phyloP scores from a whole-genome alignment of 2,113 vertebrate genomes.

The Varanus komodoensis region DNA sequence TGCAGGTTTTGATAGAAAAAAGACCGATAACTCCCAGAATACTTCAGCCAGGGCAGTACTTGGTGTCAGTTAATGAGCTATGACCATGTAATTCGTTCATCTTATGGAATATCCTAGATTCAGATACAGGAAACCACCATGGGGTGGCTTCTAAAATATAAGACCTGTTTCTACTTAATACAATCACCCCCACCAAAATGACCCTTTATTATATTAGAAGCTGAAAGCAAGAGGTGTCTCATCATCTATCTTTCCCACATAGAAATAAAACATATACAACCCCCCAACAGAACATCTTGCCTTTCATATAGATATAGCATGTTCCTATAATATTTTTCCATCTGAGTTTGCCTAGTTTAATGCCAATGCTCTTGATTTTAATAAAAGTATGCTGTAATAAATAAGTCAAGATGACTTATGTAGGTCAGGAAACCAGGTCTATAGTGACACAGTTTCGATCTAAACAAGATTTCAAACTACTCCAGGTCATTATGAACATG shows the following conservation, averaged over 20 bases:
- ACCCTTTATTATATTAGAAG: background rate
- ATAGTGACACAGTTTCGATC: conserved; percentile 52
- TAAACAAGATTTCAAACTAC: conserved; percentile 63
- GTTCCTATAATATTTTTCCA: background rate
- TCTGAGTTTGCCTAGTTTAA: conserved; percentile 14
- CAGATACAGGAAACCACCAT: background rate
- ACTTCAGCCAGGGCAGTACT: background rate
- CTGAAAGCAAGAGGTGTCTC: background rate
- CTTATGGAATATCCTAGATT: background rate
- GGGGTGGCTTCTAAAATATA: background rate
- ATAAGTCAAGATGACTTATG: conserved; percentile 52
- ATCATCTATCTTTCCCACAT: background rate
- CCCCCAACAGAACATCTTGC: background rate
- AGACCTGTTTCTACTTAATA: background rate
- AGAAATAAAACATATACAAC: background rate
- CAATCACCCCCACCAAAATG: background rate
- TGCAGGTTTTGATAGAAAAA: too few species aligned
- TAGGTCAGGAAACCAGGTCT: conserved; percentile 69
- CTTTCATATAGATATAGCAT: background rate
- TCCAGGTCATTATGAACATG: conserved; percentile 53
- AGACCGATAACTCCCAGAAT: too few species aligned
- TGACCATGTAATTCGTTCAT: background rate
- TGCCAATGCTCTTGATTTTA: conserved; percentile 8
- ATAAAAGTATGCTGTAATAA: conserved; percentile 34
- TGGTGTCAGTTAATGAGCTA: background rate